phyloP scores from a whole-genome alignment of 2,797 vertebrate genomes.

The Ceryle rudis region DNA sequence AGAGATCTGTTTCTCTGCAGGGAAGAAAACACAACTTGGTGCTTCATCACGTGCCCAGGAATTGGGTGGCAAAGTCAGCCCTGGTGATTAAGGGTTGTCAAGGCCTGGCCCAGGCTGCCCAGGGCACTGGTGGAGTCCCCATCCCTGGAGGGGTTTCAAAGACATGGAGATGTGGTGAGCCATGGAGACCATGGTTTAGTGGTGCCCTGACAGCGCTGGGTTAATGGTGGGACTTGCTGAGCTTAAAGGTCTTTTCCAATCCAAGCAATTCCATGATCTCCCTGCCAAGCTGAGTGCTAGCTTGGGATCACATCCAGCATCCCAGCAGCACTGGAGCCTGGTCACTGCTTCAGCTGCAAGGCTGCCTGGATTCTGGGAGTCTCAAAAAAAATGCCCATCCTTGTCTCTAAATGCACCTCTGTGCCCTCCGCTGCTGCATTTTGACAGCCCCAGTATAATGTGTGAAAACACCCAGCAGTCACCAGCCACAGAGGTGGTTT shows the following conservation, averaged over 20 bases:
- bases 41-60: not conserved
- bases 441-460: not conserved
- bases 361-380: not conserved
- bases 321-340: not conserved
- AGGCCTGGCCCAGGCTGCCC: not conserved
- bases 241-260: too few species aligned
- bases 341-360: not conserved
- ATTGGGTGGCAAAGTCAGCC: not conserved
- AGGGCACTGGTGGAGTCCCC: not conserved
- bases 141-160: not conserved
- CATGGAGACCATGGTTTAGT: too few species aligned
- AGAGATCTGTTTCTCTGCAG: conserved; percentile 56
- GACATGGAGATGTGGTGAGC: not conserved
- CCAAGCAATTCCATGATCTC: not conserved
- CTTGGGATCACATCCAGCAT: not conserved
- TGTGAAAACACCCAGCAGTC: not conserved
- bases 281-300: not conserved
- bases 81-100: not conserved
- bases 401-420: not conserved
- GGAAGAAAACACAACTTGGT: not conserved
- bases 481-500: not conserved
- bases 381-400: not conserved
- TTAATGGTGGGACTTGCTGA: too few species aligned
- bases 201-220: too few species aligned
- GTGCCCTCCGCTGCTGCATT: not conserved